Evolutionary conservation across 2,113 vertebrate species (phyloP), one percentile per base, ranked within the genome.

Genomic region (Heteronetta atricapilla): DNA sequence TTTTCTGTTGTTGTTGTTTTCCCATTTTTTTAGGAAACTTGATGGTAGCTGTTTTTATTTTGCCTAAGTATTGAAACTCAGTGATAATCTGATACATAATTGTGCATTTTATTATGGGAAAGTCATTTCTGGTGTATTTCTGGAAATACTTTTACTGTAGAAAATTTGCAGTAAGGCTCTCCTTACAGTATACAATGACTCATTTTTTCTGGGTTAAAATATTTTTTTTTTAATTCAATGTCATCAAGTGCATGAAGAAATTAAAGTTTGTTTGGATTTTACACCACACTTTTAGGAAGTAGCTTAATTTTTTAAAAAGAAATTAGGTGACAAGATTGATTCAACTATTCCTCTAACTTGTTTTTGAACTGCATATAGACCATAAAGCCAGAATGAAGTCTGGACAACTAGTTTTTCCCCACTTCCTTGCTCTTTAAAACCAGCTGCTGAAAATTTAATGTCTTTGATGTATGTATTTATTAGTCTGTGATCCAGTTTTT

Each of bases 381-480:
- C 58, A 82, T 80, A 87, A 69, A 96, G 80, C 86, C 87, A 94
- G 97, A 93, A 91, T 72, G 89, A 70, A 96, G 42, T 88, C 95
- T 94, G 95, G 95, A 92, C 84, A 95, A 81, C 82, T 95, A 88
- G 79, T 90, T 92, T 93, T 94, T 78, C 88, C 86, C 88, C 89
- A 94, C 85, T 95, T 96, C 93, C 93, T 84, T 80, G 89, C 88
- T 96, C 91, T 97, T 97, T 91, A 92, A 94, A 97, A 96, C 96
- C 96, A 98, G 97, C 96, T 97, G 95, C 97, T 96, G 96, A 95
- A 93, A 94, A 95, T 75, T 64, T 91, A 82, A 79, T 92, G 95
- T 96, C 92, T 96, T 96, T 90, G 87, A 89, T 95, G 88, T 97
- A 94, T 93, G 95, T 97, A 97, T 97, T 97, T 97, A 97, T 97